phyloP scores from a whole-genome alignment of 2,113 vertebrate genomes.

The Empidonax traillii region DNA sequence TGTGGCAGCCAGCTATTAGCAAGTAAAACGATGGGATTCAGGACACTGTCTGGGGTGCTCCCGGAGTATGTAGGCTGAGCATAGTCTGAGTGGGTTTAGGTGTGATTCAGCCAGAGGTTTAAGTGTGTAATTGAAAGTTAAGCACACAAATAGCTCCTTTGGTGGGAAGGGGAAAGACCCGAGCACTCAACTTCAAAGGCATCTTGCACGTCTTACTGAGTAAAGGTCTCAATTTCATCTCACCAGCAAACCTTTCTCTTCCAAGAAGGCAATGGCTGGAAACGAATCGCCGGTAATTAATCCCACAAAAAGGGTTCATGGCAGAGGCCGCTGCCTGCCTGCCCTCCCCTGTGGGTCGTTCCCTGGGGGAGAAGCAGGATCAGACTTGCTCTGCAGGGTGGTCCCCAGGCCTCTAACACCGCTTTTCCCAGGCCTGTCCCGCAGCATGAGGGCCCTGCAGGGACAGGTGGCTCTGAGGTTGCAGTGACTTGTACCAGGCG shows the following conservation, averaged over 20 bases:
- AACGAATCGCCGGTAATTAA: not conserved
- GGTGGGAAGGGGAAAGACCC: not conserved
- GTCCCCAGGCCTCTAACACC: not conserved
- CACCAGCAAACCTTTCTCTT: not conserved
- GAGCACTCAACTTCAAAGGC: not conserved
- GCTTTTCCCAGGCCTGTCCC: not conserved
- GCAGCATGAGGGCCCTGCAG: fast-evolving
- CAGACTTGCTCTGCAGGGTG: not conserved
- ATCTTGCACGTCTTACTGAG: not conserved
- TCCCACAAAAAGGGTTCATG: not conserved
- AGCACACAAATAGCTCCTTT: not conserved
- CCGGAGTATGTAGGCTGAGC: fast-evolving
- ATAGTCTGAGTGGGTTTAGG: not conserved
- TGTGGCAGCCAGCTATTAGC: not conserved
- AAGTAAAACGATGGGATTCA: not conserved
- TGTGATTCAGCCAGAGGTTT: not conserved
- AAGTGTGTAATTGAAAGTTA: not conserved
- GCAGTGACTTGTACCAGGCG: not conserved
- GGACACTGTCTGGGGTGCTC: not conserved
- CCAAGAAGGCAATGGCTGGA: not conserved
- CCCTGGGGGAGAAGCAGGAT: not conserved
- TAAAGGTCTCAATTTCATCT: not conserved
- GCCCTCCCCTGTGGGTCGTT: not conserved
- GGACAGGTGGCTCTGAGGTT: not conserved
- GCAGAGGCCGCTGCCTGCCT: not conserved